Conservation (phyloP, 2,888 invertebrate species). For the Lasioglossum marginatum region DNA sequence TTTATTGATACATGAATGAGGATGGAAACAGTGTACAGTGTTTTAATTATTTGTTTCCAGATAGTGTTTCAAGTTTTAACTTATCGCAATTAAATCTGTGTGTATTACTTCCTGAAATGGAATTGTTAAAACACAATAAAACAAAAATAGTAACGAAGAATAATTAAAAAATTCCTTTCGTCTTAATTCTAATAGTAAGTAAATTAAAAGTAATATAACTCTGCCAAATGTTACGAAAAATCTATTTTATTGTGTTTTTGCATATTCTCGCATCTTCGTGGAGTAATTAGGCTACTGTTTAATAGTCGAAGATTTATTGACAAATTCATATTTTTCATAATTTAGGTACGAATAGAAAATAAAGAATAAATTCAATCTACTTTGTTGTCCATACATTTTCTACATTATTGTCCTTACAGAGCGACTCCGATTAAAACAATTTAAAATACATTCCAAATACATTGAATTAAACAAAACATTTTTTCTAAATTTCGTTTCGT, state of each 20-base stretch:
- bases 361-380: constrained; percentile 7
- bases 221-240: background rate
- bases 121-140: constrained; percentile 9
- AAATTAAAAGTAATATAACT: background rate
- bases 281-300: constrained; percentile 9
- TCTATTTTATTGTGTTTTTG: constrained; percentile 9
- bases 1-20: constrained; percentile 6
- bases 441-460: background rate
- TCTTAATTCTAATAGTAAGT: background rate
- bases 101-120: background rate
- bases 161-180: background rate
- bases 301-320: constrained; percentile 11
- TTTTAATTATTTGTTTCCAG: background rate
- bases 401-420: background rate
- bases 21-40: background rate
- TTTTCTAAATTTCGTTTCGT: background rate
- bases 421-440: background rate
- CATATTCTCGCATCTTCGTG: background rate
- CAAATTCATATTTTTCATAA: constrained; percentile 13
- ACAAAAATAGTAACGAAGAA: background rate
- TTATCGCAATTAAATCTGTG: background rate
- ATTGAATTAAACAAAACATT: background rate
- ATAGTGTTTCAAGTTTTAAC: background rate
- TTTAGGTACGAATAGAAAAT: constrained; percentile 9
- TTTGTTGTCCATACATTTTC: background rate